Percentiles rank a stretch among this genome's conserved stretches.
These are phyloP conservation scores for Erebia epiphron DNA, from an alignment of 2,888 invertebrate species.

Conservation along the genomic window DNA sequence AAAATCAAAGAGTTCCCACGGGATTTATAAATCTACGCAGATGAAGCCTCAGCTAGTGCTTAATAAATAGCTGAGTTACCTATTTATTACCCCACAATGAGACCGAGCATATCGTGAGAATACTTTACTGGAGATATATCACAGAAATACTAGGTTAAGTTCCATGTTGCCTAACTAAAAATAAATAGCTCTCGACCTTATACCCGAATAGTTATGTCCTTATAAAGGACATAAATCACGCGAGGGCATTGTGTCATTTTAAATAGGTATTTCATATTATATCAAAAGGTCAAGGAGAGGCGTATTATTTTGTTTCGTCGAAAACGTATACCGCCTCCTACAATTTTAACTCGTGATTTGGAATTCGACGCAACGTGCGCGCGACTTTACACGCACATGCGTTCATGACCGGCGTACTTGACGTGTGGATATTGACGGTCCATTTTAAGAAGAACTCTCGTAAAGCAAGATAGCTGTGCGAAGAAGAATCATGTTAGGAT, in stretches of 20 bases:
- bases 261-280: background rate
- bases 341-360: slow-evolving; percentile 33
- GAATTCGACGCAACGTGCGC: slow-evolving; percentile 34
- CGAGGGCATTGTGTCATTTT: background rate
- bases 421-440: slow-evolving; percentile 35
- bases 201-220: no score
- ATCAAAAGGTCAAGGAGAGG: slow-evolving; percentile 24
- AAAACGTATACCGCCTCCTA: slow-evolving; percentile 31
- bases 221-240: background rate
- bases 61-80: no score
- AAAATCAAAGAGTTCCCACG: no score
- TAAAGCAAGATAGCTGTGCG: slow-evolving; percentile 2
- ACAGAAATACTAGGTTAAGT: background rate
- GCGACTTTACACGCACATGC: slow-evolving; percentile 38
- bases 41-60: no score
- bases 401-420: slow-evolving; percentile 29
- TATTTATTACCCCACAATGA: no score
- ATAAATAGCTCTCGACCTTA: background rate
- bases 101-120: no score
- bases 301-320: slow-evolving; percentile 14
- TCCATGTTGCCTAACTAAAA: background rate
- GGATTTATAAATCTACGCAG: no score
- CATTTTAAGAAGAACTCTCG: slow-evolving; percentile 34
- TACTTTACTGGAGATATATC: no score
- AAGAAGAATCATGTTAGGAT: slow-evolving; percentile 40